Evolutionary conservation across 37 sponge, comb jelly and placozoan genomes (phyloP), one percentile per base, ranked within the genome.

Genomic region (Dysidea cf. avara): DNA sequence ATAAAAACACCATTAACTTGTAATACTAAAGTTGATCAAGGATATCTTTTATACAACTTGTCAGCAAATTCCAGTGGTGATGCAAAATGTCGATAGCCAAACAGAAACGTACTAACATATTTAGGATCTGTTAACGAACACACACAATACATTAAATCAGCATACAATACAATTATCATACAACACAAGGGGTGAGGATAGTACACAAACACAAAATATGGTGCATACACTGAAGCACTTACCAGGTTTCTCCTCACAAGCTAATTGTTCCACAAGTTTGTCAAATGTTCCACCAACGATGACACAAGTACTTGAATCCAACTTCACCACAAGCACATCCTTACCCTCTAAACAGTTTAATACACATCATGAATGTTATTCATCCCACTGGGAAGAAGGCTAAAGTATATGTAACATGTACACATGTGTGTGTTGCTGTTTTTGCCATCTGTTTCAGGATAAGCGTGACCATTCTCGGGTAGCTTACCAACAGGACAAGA

Each of bases 181-280:
- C n/a, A n/a, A n/a, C n/a, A n/a, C n/a, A n/a, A n/a, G n/a, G n/a
- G n/a, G n/a, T n/a, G n/a, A n/a, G n/a, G n/a, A n/a, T n/a, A n/a
- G n/a, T n/a, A n/a, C n/a, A n/a, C n/a, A n/a, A n/a, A n/a, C n/a
- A n/a, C n/a, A n/a, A n/a, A n/a, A n/a, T n/a, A n/a, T n/a, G n/a
- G n/a, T n/a, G n/a, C n/a, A n/a, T n/a, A n/a, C n/a, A n/a, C n/a
- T 12, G 5, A 32, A 22, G 11, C 18, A 11, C 56, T 17, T 43
- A 81, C 88, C 88, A 53, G 89, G 83, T 43, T 82, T 88, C 64
- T 88, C 83, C 37, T 88, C 83, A 3, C 89, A 75, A 3, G 89
- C 83, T 5, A 88, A 63, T 69, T 88, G 89, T 46, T 81, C 81
- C 55, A 82, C 89, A 43, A 88, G 83, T 57, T 82, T 88, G 46